Base-by-base conservation (phyloP, 2,113 vertebrate genomes). In the Callaeas wilsoni region DNA sequence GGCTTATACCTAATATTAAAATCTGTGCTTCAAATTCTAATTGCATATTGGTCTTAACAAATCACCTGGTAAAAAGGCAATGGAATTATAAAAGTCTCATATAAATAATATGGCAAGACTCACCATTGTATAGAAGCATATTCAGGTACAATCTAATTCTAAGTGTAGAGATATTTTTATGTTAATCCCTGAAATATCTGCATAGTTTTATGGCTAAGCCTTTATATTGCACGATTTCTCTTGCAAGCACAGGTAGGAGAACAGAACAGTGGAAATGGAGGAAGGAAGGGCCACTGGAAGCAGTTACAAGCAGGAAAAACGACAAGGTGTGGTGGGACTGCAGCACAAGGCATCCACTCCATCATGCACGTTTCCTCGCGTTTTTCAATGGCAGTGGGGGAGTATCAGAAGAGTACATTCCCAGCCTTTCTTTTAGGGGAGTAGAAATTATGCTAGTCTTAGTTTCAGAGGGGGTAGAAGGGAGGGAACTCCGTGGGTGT, bases 341-440 rank as follows among this genome's bases (percentile, higher is more conserved):
- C 21, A 47, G 78, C 3, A 9, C 16, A 7, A 47, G 35, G 30
- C 4, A 2, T 21, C n/a, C 16, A 0, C 41, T 39, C 4, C 1
- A 12, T 15, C 3, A 0, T 1, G 30, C 69, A 46, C 29, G 4
- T 35, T 2, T 59, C 27, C 60, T 59, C 1, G 0, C 21, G 1
- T 35, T 49, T 84, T 30, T 64, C 3, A 3, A 1, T 33, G 55
- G 11, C 77, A 67, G 18, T 1, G 84, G 90, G 90, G 92, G 92
- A 93, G 92, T 65, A 44, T 29, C 53, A 21, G 74, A 69, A 46
- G 32, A 4, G 7, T 10, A n/a, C 35, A 17, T 73, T 88, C 92
- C 46, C 63, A 65, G 70, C 13, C 39, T 57, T 62, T 37, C 27
- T 39, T 25, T 26, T 4, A 52, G 16, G 67, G 90, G 62, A 94